phyloP scores from a whole-genome alignment of 2,888 invertebrate species.

The Synanthedon myopaeformis region DNA sequence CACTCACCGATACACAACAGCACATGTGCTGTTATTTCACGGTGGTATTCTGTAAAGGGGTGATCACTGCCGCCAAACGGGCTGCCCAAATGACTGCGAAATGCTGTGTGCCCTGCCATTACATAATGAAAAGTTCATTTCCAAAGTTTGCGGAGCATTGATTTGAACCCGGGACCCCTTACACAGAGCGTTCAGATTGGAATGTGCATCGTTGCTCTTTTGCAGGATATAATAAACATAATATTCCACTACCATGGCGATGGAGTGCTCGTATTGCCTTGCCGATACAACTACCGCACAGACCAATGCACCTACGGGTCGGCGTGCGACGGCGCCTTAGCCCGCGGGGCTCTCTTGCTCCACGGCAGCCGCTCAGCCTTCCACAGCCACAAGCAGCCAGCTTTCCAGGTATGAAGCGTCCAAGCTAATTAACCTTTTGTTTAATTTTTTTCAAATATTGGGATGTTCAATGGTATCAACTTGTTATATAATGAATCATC shows the following conservation, averaged over 20 bases:
- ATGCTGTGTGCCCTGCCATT: too few species aligned
- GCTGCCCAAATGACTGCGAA: too few species aligned
- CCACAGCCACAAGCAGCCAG: slow-evolving; percentile 86
- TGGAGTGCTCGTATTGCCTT: slow-evolving; percentile 82
- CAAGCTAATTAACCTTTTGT: neutral
- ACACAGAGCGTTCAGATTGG: too few species aligned
- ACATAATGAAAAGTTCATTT: too few species aligned
- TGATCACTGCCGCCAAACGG: too few species aligned
- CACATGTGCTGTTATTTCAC: too few species aligned
- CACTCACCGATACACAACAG: too few species aligned
- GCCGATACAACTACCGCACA: slow-evolving; percentile 91
- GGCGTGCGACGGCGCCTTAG: slow-evolving; percentile 81
- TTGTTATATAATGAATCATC: too few species aligned
- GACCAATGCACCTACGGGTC: slow-evolving; percentile 98
- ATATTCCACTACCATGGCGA: slow-evolving; percentile 86
- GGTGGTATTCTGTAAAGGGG: too few species aligned
- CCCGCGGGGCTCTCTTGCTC: slow-evolving; percentile 81
- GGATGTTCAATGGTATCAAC: too few species aligned
- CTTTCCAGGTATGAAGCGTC: slow-evolving; percentile 71
- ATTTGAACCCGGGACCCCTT: too few species aligned
- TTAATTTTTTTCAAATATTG: neutral
- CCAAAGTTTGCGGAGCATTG: too few species aligned
- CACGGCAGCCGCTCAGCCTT: slow-evolving; percentile 92
- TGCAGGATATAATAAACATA: slow-evolving; percentile 91
- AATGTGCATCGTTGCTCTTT: neutral